A percentile compares a stretch with the other conserved stretches of the same genome.
phyloP scores from a whole-genome alignment of 2,888 invertebrate species.

The Andrena haemorrhoa region DNA sequence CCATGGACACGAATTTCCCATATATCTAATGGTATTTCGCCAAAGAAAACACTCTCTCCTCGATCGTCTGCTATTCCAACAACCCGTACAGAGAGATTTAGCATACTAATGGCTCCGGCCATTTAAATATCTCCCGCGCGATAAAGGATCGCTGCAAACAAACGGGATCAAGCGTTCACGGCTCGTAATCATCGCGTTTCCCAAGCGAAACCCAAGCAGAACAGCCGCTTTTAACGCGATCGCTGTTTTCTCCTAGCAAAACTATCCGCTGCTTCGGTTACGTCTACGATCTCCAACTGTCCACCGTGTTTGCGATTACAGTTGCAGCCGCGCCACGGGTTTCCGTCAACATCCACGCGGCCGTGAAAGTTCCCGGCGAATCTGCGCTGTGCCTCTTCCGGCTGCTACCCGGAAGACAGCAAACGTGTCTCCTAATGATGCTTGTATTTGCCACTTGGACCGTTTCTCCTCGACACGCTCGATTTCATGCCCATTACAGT shows the following conservation, averaged over 20 bases:
- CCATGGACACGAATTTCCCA: background rate
- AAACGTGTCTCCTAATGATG: background rate
- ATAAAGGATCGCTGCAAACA: conserved; percentile 6
- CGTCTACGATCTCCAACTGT: background rate
- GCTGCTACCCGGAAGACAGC: background rate
- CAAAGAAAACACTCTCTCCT: conserved; percentile 25
- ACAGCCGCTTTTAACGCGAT: conserved; percentile 20
- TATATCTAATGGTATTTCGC: background rate
- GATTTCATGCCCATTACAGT: background rate
- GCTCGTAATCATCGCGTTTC: conserved; percentile 56
- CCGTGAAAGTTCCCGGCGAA: conserved; percentile 14
- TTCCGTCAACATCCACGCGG: conserved; percentile 6
- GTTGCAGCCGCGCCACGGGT: background rate
- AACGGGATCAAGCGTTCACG: conserved; percentile 32
- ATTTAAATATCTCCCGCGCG: conserved; percentile 38
- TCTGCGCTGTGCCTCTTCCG: background rate
- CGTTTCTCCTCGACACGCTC: background rate
- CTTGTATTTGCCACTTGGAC: background rate
- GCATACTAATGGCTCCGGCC: conserved; percentile 8
- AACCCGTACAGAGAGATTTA: conserved; percentile 32
- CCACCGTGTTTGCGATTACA: conserved; percentile 1
- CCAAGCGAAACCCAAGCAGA: conserved; percentile 46
- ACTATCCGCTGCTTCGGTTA: background rate
- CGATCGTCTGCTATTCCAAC: background rate
- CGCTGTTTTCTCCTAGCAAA: conserved; percentile 41